phyloP scores from a whole-genome alignment of 2,113 vertebrate species.

The Mugil cephalus region DNA sequence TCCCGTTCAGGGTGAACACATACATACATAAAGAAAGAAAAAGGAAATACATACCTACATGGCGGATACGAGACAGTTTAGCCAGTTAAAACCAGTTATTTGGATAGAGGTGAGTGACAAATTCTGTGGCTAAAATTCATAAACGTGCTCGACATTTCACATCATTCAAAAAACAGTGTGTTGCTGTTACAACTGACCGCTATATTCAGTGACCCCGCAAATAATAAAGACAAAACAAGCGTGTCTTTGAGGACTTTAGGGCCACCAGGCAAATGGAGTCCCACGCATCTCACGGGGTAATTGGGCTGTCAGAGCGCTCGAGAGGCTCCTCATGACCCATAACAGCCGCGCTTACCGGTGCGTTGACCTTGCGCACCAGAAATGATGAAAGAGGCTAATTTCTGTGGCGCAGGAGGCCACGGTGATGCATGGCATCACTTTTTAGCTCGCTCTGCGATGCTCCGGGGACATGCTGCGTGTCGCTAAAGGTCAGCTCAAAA shows the following conservation, averaged over 20 bases:
- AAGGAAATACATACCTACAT: too few species aligned
- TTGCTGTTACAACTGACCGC: conserved; percentile 2
- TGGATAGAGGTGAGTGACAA: neutral
- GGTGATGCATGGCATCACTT: conserved; percentile 64
- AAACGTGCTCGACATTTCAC: neutral
- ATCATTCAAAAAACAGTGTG: too few species aligned
- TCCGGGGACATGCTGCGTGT: conserved; percentile 39
- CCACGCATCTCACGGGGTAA: conserved; percentile 56
- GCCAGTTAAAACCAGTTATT: neutral
- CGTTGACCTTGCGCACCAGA: conserved; percentile 63
- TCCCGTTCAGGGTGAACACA: neutral
- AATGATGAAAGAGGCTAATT: conserved; percentile 72
- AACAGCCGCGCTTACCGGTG: conserved; percentile 46
- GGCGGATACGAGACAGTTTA: neutral
- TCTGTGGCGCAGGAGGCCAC: conserved; percentile 34
- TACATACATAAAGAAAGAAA: too few species aligned
- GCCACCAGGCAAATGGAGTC: conserved; percentile 24
- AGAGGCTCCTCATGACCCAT: conserved; percentile 46
- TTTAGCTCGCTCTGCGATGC: conserved; percentile 34
- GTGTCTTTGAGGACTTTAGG: conserved; percentile 30
- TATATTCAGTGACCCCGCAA: neutral
- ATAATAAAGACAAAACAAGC: conserved; percentile 36
- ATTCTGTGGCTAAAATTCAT: too few species aligned
- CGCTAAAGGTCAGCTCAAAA: conserved; percentile 60
- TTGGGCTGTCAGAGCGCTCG: conserved; percentile 56